Base-by-base conservation (phyloP, 2,888 invertebrate species). In the Nomada ferruginata region DNA sequence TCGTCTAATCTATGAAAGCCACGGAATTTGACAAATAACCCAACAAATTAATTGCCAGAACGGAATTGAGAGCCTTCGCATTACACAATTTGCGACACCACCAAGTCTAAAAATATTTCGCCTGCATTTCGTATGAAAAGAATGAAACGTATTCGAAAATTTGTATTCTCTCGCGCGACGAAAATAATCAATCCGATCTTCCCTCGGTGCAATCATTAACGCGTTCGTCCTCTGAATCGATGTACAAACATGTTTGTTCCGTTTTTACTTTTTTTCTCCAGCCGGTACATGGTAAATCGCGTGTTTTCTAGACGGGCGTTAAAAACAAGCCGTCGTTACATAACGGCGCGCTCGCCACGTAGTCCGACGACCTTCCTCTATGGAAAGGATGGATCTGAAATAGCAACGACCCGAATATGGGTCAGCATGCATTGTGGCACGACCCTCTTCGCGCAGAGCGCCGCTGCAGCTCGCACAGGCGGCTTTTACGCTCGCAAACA, bases 321-420 rank as follows among this genome's bases (percentile, higher is more conserved):
- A 87, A 88, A 88, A 88, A 88, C 88, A 85, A 88, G 89, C 79
- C 75, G 77, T 55, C 59, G 80, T 88, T 88, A 88, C 89, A 85
- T 88, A 88, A 88, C 79, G 20, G 23, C 78, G 69, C 78, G 84
- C 77, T 81, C 82, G 87, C 85, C 85, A 83, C 89, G 85, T 86
- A 87, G 88, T 88, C 89, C 91, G 91, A 92, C 93, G 93, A 93
- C 93, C 93, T 93, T 93, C 93, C 93, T 93, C 93, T 93, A 92
- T 93, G 93, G 93, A 93, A 92, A 93, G 93, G 93, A 93, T 93
- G 92, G 92, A 92, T 93, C 93, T 93, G 93, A 93, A 93, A 93
- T 93, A 93, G 93, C 93, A 93, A 93, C 93, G 93, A 93, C 93
- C 93, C 93, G 93, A 93, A 93, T 93, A 93, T 93, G 91, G 93